Percentiles rank a stretch among this genome's conserved stretches.
phyloP scores from a whole-genome alignment of 2,797 vertebrate genomes.

The Rhinella marina region DNA sequence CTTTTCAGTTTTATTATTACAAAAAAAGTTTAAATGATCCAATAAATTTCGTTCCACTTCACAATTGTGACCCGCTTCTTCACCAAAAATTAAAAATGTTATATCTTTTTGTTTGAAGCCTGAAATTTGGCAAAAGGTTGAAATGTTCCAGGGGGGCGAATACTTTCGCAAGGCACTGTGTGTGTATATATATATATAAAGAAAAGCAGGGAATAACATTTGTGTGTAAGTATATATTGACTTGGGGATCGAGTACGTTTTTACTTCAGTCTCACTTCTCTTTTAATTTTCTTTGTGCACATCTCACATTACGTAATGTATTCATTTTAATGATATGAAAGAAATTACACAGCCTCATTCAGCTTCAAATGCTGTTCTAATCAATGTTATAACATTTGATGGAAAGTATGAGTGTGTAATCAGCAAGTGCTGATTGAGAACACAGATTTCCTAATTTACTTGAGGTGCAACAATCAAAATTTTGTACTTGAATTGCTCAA shows the following conservation, averaged over 20 bases:
- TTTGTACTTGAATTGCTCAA: conserved; percentile 53
- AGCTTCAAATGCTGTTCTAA: conserved; percentile 44
- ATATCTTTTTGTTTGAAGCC: too few species aligned
- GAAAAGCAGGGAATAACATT: too few species aligned
- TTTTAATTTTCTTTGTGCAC: neutral
- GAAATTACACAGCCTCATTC: conserved; percentile 33
- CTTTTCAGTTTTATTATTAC: too few species aligned
- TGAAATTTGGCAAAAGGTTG: too few species aligned
- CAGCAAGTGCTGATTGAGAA: conserved; percentile 54
- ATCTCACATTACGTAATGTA: conserved; percentile 15
- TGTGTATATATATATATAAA: too few species aligned
- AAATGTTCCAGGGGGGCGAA: too few species aligned
- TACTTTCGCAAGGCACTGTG: too few species aligned
- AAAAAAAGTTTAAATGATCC: too few species aligned
- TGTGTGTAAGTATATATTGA: too few species aligned
- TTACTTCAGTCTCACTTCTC: neutral
- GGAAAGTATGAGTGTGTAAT: conserved; percentile 50
- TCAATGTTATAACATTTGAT: conserved; percentile 54
- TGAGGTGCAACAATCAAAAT: conserved; percentile 61
- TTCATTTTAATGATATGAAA: conserved; percentile 31
- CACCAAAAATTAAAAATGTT: too few species aligned
- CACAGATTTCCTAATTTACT: conserved; percentile 54
- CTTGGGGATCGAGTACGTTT: neutral
- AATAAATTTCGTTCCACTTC: too few species aligned
- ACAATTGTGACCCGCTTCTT: too few species aligned